Evolutionary conservation across 2,888 invertebrate species (phyloP).

Genomic region (Uropetala carovei): DNA sequence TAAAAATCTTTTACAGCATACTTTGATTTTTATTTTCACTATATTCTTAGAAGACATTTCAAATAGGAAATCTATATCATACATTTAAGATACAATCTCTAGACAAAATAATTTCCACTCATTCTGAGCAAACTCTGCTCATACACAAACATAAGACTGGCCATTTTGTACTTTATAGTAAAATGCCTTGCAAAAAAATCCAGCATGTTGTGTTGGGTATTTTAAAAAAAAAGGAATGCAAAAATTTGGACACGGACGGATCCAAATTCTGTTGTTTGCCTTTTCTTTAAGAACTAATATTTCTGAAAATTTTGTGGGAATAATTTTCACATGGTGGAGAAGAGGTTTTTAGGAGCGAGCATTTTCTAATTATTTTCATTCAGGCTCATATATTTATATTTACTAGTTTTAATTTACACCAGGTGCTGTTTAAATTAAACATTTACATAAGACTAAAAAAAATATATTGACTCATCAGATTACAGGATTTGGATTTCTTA

Average conservation of each 20-base stretch:
- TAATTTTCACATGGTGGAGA: neutral
- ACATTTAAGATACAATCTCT: slow-evolving; percentile 63
- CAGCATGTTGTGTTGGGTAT: slow-evolving; percentile 36
- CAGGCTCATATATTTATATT: slow-evolving; percentile 23
- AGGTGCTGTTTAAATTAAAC: slow-evolving; percentile 57
- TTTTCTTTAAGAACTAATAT: slow-evolving; percentile 9
- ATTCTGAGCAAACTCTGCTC: slow-evolving; percentile 50
- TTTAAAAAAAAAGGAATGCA: slow-evolving; percentile 48
- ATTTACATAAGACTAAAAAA: slow-evolving; percentile 58
- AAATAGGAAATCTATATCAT: slow-evolving; percentile 63
- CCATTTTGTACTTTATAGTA: slow-evolving; percentile 59
- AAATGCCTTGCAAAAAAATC: slow-evolving; percentile 58
- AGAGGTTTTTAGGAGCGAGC: slow-evolving; percentile 36
- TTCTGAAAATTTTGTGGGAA: slow-evolving; percentile 15
- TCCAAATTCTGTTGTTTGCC: slow-evolving; percentile 59
- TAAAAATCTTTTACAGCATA: neutral
- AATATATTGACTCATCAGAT: slow-evolving; percentile 45
- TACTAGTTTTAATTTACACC: slow-evolving; percentile 34
- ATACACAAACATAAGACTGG: slow-evolving; percentile 59
- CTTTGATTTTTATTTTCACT: slow-evolving; percentile 57
- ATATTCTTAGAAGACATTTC: slow-evolving; percentile 59
- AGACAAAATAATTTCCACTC: slow-evolving; percentile 64
- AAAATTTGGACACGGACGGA: slow-evolving; percentile 63
- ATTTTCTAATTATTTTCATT: slow-evolving; percentile 39
- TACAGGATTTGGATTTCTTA: slow-evolving; percentile 16